These are phyloP conservation scores for Pristiophorus japonicus DNA, from an alignment of 2,113 vertebrate species.

Conservation along the genomic window DNA sequence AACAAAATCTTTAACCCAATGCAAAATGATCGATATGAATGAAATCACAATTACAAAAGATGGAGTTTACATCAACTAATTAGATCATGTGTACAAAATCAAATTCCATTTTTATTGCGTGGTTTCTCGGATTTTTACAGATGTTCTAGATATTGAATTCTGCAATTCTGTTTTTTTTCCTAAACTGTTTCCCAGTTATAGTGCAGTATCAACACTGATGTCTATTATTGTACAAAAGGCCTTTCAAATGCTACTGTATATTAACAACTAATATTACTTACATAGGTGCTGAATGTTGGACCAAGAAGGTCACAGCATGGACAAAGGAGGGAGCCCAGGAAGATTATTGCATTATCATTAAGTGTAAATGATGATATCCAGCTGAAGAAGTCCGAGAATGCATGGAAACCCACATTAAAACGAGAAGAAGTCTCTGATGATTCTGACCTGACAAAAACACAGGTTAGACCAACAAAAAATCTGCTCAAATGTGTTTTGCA, in stretches of 20 bases:
- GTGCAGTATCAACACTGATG: neutral
- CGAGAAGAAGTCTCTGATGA: slow-evolving; percentile 68
- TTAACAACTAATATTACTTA: neutral
- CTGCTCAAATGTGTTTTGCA: neutral
- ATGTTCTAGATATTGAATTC: neutral
- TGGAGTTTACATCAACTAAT: neutral
- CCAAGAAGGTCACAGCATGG: slow-evolving; percentile 64
- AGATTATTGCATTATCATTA: slow-evolving; percentile 90
- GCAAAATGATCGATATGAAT: neutral
- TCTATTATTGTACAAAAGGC: neutral
- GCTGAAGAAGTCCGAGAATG: slow-evolving; percentile 85
- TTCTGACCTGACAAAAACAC: slow-evolving; percentile 69
- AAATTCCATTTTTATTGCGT: too few species aligned
- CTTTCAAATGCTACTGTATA: neutral
- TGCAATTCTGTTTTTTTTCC: neutral
- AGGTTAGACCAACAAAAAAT: slow-evolving; percentile 56
- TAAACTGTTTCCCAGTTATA: neutral
- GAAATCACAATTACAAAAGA: neutral
- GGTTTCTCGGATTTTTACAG: neutral
- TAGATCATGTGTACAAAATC: neutral
- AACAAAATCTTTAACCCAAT: neutral
- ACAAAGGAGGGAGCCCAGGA: slow-evolving; percentile 76
- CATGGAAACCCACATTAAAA: slow-evolving; percentile 87
- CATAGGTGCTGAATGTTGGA: slow-evolving; percentile 73
- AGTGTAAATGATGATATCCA: slow-evolving; percentile 82